phyloP scores from a whole-genome alignment of 1,140 invertebrate genomes.

The Eriosoma lanigerum region DNA sequence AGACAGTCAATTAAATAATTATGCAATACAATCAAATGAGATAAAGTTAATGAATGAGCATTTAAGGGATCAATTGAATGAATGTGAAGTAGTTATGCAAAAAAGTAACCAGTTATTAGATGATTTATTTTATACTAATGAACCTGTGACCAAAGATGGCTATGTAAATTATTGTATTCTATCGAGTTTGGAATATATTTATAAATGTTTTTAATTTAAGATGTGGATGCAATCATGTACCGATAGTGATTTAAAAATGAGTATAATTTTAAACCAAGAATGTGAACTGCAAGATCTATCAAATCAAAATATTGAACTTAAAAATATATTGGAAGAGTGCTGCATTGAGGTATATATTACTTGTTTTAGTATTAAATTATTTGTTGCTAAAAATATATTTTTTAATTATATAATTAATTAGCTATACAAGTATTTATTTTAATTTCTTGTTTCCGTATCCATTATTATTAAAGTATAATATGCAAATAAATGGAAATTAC shows the following conservation, averaged over 20 bases:
- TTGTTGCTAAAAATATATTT: not conserved
- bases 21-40: not conserved
- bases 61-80: not conserved
- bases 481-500: not conserved
- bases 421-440: not conserved
- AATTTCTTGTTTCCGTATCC: not conserved
- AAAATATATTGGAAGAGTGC: conserved; percentile 10
- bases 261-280: conserved; percentile 30
- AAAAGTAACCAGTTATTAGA: conserved; percentile 16
- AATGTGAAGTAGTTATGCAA: conserved; percentile 6
- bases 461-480: not conserved
- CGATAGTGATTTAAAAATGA: conserved; percentile 35
- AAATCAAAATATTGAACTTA: not conserved
- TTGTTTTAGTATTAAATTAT: not conserved
- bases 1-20: not conserved
- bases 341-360: not conserved
- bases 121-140: conserved; percentile 28
- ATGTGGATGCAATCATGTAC: conserved; percentile 15
- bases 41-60: conserved; percentile 16
- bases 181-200: not conserved
- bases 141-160: conserved; percentile 38
- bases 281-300: conserved; percentile 8
- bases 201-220: not conserved
- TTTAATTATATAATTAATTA: not conserved
- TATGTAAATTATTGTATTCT: not conserved